Percentiles rank a stretch among this genome's conserved stretches.
Conservation (phyloP, 2,888 invertebrate species). For the Neocrepidodera transversa region DNA sequence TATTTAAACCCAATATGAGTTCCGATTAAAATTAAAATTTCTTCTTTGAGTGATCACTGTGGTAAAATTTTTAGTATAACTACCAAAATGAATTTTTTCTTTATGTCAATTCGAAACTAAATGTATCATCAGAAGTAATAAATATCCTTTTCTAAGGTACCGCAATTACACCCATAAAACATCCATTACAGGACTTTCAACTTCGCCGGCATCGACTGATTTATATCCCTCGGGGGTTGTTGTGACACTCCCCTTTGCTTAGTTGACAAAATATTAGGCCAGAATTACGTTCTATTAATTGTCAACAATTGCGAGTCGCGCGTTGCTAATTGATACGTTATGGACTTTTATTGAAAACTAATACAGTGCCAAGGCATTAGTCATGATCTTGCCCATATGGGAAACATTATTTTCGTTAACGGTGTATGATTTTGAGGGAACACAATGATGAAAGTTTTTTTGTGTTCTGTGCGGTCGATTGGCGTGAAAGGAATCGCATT, state of each 20-base stretch:
- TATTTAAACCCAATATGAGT: too few species aligned
- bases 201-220: conserved; percentile 46
- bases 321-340: conserved; percentile 52
- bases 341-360: conserved; percentile 43
- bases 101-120: too few species aligned
- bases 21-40: too few species aligned
- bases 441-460: conserved; percentile 17
- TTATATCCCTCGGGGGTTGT: conserved; percentile 49
- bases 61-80: too few species aligned
- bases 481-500: conserved; percentile 43
- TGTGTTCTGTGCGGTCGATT: conserved; percentile 31
- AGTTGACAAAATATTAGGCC: conserved; percentile 53
- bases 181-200: conserved; percentile 46
- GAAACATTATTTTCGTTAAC: conserved; percentile 41
- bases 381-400: conserved; percentile 42
- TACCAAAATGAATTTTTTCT: too few species aligned
- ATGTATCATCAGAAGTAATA: too few species aligned
- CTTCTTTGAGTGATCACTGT: too few species aligned
- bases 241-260: conserved; percentile 54
- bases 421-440: conserved; percentile 29
- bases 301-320: conserved; percentile 52
- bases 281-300: conserved; percentile 52
- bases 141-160: too few species aligned
- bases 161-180: conserved; percentile 36
- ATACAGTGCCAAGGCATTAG: conserved; percentile 34